Evolutionary conservation across 2,888 invertebrate genomes (phyloP).

Genomic region (Oscheius sp.): DNA sequence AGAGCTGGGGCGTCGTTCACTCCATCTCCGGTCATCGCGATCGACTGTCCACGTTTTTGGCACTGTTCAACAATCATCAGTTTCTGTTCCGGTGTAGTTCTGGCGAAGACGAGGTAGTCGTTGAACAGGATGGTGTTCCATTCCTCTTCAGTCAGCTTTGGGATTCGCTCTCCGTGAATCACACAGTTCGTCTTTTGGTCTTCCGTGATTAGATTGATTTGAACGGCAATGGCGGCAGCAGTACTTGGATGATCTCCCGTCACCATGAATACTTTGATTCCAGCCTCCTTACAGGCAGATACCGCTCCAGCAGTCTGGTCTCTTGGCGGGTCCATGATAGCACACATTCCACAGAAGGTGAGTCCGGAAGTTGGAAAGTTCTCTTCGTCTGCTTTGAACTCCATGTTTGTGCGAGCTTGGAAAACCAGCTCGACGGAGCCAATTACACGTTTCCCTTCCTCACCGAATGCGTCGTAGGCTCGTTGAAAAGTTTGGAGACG

Average conservation of each 20-base stretch:
- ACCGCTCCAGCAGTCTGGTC: constrained; percentile 43
- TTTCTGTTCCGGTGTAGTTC: constrained; percentile 56
- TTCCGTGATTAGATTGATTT: constrained; percentile 43
- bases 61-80: constrained; percentile 55
- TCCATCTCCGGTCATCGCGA: constrained; percentile 56
- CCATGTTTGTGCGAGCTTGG: constrained; percentile 38
- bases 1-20: constrained; percentile 49
- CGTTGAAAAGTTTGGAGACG: constrained; percentile 28
- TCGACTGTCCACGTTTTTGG: constrained; percentile 44
- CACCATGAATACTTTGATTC: constrained; percentile 50
- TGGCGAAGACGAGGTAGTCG: constrained; percentile 42
- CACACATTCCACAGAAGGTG: constrained; percentile 56
- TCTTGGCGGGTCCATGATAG: constrained; percentile 58
- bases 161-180: constrained; percentile 41
- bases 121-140: constrained; percentile 46
- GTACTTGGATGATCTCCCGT: constrained; percentile 54
- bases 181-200: constrained; percentile 18
- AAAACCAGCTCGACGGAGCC: constrained; percentile 50
- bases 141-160: constrained; percentile 39
- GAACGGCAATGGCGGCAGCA: constrained; percentile 44
- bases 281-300: constrained; percentile 44
- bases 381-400: constrained; percentile 44
- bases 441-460: constrained; percentile 52
- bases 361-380: constrained; percentile 45
- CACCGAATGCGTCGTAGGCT: constrained; percentile 51